A percentile compares a stretch with the other conserved stretches of the same genome.
Evolutionary conservation across 2,113 vertebrate genomes (phyloP).

Genomic region (Microcebus tavaratra): DNA sequence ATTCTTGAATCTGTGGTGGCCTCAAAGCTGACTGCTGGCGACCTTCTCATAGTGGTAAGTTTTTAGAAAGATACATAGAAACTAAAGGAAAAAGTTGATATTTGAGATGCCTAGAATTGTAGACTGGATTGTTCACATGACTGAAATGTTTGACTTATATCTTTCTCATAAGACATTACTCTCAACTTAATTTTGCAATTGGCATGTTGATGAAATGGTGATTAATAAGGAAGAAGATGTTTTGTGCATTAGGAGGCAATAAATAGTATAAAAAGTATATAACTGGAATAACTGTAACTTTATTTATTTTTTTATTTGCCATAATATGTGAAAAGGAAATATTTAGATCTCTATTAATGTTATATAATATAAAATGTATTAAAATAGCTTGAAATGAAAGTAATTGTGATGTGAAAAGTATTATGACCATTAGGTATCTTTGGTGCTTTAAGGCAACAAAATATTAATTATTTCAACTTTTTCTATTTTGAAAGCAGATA

Average conservation of each 20-base stretch:
- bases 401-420: neutral
- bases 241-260: neutral
- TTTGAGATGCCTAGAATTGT: neutral
- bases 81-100: constrained; percentile 2
- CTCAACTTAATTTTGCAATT: constrained; percentile 25
- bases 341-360: neutral
- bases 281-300: neutral
- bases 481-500: neutral
- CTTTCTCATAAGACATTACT: neutral
- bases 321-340: neutral
- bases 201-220: neutral
- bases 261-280: neutral
- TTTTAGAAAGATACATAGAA: constrained; percentile 57
- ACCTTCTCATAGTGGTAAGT: constrained; percentile 38
- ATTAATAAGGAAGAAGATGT: neutral
- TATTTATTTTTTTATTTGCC: neutral
- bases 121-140: neutral
- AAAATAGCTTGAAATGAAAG: neutral
- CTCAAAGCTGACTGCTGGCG: constrained; percentile 26
- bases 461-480: neutral
- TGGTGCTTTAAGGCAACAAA: neutral
- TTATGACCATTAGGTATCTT: neutral
- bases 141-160: neutral
- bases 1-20: constrained; percentile 44
- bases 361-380: neutral